phyloP scores from a whole-genome alignment of 2,113 vertebrate genomes.

The Ptilonorhynchus violaceus region DNA sequence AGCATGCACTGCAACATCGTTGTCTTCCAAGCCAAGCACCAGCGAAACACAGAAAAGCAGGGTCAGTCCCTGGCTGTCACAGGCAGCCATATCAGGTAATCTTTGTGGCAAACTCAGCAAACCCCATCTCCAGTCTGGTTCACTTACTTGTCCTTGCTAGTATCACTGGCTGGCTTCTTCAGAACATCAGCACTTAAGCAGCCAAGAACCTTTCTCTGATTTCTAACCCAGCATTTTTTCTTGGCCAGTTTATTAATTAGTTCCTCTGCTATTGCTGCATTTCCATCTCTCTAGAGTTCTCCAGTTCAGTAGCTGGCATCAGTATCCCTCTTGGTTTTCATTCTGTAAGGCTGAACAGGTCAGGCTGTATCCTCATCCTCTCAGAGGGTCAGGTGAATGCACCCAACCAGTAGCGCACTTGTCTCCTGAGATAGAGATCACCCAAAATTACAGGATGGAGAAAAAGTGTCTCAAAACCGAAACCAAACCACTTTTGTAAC shows the following conservation, averaged over 20 bases:
- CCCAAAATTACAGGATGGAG: neutral
- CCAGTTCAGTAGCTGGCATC: neutral
- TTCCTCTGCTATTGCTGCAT: neutral
- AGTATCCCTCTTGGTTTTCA: neutral
- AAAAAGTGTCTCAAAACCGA: neutral
- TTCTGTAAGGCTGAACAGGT: neutral
- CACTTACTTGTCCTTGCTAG: neutral
- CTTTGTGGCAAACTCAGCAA: neutral
- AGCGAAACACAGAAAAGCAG: neutral
- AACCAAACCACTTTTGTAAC: neutral
- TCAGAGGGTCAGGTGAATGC: neutral
- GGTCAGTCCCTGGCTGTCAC: neutral
- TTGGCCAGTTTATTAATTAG: neutral
- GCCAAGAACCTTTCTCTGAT: neutral
- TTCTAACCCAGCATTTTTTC: constrained; percentile 4
- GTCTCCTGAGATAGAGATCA: neutral
- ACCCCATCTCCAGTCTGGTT: neutral
- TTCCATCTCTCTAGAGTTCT: neutral
- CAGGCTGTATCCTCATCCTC: neutral
- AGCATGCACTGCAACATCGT: neutral
- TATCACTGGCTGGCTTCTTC: neutral
- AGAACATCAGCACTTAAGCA: neutral
- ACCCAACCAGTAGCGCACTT: neutral
- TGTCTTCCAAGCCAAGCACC: neutral
- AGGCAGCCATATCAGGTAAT: neutral